A percentile compares a stretch with the other conserved stretches of the same genome.
phyloP scores from a whole-genome alignment of 2,797 vertebrate species.

The Petrocephalus schoutedeni region DNA sequence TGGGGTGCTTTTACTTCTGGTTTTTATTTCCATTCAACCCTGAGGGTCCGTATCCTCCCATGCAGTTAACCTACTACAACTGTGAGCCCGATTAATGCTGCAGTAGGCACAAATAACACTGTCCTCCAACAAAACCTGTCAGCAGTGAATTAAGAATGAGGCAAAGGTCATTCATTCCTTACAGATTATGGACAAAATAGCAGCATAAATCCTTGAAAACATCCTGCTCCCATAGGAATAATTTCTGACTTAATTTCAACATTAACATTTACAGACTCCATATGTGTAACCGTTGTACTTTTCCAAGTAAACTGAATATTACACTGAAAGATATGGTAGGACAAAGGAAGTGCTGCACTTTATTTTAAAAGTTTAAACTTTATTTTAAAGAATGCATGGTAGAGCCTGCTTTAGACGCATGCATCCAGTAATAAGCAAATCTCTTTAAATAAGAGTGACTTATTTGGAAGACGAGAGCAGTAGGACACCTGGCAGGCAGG shows the following conservation, averaged over 20 bases:
- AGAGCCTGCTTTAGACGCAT: neutral
- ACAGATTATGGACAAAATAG: neutral
- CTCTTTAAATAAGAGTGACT: neutral
- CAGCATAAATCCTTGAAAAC: neutral
- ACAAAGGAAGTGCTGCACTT: constrained; percentile 12
- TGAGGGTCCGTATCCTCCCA: neutral
- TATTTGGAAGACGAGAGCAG: constrained; percentile 44
- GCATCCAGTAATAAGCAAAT: constrained; percentile 25
- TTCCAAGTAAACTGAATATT: neutral
- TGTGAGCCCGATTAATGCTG: too few species aligned
- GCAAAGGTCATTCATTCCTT: neutral
- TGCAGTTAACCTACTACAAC: neutral
- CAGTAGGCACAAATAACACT: neutral
- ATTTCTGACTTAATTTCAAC: neutral
- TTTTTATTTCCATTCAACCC: neutral
- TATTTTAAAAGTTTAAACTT: constrained; percentile 27
- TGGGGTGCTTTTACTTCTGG: neutral
- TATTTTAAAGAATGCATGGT: constrained; percentile 37
- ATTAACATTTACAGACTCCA: neutral
- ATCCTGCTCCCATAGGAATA: neutral
- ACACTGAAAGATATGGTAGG: neutral
- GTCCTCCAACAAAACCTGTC: neutral
- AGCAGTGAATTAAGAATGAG: neutral
- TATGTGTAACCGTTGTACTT: neutral
- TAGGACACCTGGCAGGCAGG: neutral